A percentile compares a stretch with the other conserved stretches of the same genome.
Evolutionary conservation across 1,140 invertebrate species (phyloP).

Genomic region (Chironomus tepperi): DNA sequence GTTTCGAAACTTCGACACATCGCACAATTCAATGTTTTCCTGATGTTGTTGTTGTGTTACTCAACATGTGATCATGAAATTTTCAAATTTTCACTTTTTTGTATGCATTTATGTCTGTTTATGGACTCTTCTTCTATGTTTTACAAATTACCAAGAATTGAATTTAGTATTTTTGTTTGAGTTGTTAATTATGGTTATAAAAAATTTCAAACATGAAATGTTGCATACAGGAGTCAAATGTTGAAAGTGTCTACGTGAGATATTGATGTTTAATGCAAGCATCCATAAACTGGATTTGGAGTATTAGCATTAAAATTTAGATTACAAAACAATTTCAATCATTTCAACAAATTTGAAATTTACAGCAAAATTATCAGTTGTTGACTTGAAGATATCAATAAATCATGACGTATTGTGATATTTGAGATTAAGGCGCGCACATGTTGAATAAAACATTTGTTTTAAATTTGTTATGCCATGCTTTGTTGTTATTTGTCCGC

Average conservation of each 20-base stretch:
- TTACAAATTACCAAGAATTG: not conserved
- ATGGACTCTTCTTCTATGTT: not conserved
- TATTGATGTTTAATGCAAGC: too few relatives aligned
- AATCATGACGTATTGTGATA: not conserved
- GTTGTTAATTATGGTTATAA: too few relatives aligned
- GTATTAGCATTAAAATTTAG: too few relatives aligned
- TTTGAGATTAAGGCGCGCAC: slow-evolving; percentile 4
- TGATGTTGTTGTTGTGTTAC: not conserved
- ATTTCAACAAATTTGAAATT: too few relatives aligned
- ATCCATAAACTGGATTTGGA: too few relatives aligned
- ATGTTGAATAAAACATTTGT: not conserved
- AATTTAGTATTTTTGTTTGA: not conserved
- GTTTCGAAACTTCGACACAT: not conserved
- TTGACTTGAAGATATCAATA: too few relatives aligned
- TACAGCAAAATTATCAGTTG: too few relatives aligned
- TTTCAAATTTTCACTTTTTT: not conserved
- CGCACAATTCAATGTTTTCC: not conserved
- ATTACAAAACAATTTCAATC: too few relatives aligned
- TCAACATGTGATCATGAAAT: not conserved
- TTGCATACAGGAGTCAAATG: too few relatives aligned
- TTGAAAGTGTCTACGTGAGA: too few relatives aligned
- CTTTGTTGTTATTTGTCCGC: not conserved
- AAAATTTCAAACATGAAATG: too few relatives aligned
- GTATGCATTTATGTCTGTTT: not conserved
- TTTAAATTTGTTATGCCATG: not conserved